phyloP scores from a whole-genome alignment of 1,140 invertebrate genomes.

The Drosophila suzukii region DNA sequence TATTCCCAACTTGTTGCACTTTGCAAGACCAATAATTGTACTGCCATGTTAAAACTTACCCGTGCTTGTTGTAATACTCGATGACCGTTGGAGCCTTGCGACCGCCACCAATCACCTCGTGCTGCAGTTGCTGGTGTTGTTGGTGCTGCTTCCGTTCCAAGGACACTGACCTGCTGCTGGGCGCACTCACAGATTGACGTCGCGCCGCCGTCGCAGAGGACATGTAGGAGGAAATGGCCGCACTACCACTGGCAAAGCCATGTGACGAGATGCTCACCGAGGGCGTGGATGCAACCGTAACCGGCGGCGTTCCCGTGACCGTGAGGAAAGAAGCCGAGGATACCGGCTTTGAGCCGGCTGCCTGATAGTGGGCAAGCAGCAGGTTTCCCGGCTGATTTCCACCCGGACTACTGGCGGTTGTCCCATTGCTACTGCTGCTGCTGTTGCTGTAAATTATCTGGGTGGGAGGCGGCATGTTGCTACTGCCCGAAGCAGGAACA shows the following conservation, averaged over 20 bases:
- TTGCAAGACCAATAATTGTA: neutral
- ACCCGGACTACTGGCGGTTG: conserved; percentile 17
- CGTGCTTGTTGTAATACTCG: conserved; percentile 73
- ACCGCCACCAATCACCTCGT: conserved; percentile 40
- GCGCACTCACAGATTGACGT: conserved; percentile 74
- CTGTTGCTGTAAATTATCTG: conserved; percentile 61
- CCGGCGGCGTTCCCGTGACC: conserved; percentile 36
- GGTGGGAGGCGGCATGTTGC: conserved; percentile 60
- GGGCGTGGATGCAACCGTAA: conserved; percentile 50
- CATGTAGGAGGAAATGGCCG: conserved; percentile 67
- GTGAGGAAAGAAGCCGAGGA: conserved; percentile 44
- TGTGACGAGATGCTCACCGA: conserved; percentile 75
- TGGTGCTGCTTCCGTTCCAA: conserved; percentile 71
- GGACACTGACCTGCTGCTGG: conserved; percentile 70
- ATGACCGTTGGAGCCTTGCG: conserved; percentile 56
- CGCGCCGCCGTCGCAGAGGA: conserved; percentile 64
- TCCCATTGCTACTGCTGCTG: conserved; percentile 37
- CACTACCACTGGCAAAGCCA: conserved; percentile 63
- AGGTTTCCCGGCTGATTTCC: conserved; percentile 43
- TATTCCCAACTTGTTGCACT: no score
- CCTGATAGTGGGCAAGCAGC: conserved; percentile 57
- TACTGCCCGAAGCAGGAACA: conserved; percentile 54
- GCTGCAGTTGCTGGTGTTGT: conserved; percentile 40
- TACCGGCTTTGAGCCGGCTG: conserved; percentile 36
- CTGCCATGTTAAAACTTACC: conserved; percentile 24